These are phyloP conservation scores for Mactra quadrangularis DNA, from an alignment of 1,140 invertebrate genomes.

Conservation along the genomic window DNA sequence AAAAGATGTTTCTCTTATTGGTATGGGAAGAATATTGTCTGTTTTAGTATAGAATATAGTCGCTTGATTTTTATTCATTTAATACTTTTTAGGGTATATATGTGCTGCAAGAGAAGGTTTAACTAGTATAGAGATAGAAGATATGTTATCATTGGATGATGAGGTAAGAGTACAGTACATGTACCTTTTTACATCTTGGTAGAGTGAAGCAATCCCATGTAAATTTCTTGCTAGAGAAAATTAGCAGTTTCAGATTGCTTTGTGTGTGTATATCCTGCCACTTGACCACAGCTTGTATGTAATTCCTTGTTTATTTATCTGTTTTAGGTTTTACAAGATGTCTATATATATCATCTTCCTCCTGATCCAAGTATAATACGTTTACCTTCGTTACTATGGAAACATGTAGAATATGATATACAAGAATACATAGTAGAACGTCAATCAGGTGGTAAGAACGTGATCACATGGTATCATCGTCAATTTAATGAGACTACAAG, in stretches of 20 bases:
- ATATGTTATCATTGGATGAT: conserved; percentile 80
- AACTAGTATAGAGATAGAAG: conserved; percentile 79
- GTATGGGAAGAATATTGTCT: too few relatives aligned
- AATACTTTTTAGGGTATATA: conserved; percentile 89
- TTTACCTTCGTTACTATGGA: conserved; percentile 86
- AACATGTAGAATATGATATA: conserved; percentile 87
- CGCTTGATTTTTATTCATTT: too few relatives aligned
- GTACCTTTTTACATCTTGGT: too few relatives aligned
- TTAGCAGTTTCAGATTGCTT: too few relatives aligned
- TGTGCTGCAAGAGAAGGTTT: conserved; percentile 74
- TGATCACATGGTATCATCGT: conserved; percentile 92
- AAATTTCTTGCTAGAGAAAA: too few relatives aligned
- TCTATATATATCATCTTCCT: conserved; percentile 78
- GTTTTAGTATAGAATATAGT: too few relatives aligned
- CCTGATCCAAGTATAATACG: conserved; percentile 76
- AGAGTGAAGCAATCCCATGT: too few relatives aligned
- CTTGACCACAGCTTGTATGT: too few relatives aligned
- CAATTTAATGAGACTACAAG: conserved; percentile 96
- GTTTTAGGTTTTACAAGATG: conserved; percentile 76
- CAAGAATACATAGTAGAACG: conserved; percentile 88
- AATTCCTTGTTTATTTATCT: neutral
- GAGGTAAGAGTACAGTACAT: conserved; percentile 64
- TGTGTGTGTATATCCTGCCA: too few relatives aligned
- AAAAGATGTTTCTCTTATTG: too few relatives aligned
- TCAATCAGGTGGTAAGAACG: conserved; percentile 84